A percentile compares a stretch with the other conserved stretches of the same genome.
These are phyloP conservation scores for Gasterosteus aculeatus DNA, from an alignment of 2,113 vertebrate genomes.

Conservation along the genomic window DNA sequence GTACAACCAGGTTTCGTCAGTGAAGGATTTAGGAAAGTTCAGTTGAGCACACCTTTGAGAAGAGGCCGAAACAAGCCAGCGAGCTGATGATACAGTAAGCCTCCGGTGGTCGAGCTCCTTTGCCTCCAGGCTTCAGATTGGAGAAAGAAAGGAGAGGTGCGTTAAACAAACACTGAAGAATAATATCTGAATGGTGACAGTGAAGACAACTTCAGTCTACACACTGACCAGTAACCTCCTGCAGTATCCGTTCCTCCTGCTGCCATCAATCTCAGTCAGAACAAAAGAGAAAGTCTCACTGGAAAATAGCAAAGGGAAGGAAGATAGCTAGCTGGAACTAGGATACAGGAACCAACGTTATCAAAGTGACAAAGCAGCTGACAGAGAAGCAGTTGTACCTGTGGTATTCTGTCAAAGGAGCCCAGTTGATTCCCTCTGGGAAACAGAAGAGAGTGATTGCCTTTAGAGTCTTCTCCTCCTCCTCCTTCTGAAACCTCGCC, in stretches of 20 bases:
- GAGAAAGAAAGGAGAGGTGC: neutral
- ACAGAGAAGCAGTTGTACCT: slow-evolving; percentile 79
- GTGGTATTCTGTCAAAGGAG: slow-evolving; percentile 86
- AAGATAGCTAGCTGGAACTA: neutral
- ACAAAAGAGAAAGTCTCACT: slow-evolving; percentile 98
- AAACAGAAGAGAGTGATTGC: slow-evolving; percentile 97
- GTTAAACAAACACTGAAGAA: neutral
- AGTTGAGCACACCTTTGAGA: slow-evolving; percentile 87
- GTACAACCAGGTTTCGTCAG: neutral
- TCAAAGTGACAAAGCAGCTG: neutral
- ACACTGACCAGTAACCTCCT: slow-evolving; percentile 89
- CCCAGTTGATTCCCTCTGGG: slow-evolving; percentile 91
- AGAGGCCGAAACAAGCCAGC: slow-evolving; percentile 93
- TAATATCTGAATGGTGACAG: neutral
- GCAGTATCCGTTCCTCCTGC: slow-evolving; percentile 95
- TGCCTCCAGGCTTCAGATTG: slow-evolving; percentile 84
- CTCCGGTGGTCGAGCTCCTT: slow-evolving; percentile 87
- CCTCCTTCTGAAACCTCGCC: slow-evolving; percentile 89
- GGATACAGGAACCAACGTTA: neutral
- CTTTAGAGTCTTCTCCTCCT: slow-evolving; percentile 89
- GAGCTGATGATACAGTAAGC: slow-evolving; percentile 97
- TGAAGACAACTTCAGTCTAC: neutral
- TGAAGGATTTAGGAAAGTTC: neutral
- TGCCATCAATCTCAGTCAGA: slow-evolving; percentile 93
- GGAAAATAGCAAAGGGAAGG: slow-evolving; percentile 33